phyloP scores from a whole-genome alignment of 2,888 invertebrate genomes.

The Dicycla oo region DNA sequence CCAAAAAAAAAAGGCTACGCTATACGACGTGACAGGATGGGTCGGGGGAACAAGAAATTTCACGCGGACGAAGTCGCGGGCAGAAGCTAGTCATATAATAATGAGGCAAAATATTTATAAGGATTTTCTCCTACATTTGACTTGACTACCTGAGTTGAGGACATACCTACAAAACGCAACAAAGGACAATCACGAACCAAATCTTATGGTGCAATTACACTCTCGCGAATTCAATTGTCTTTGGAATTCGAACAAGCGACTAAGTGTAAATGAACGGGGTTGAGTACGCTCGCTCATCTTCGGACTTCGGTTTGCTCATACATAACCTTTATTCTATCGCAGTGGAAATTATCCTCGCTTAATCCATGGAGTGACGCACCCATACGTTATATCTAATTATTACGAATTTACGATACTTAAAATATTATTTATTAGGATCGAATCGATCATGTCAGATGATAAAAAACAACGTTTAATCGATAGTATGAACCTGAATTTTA shows the following conservation, averaged over 20 bases:
- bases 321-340: not conserved
- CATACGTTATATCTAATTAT: not conserved
- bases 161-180: not conserved
- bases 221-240: too few relatives aligned
- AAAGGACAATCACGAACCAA: not conserved
- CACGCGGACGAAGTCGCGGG: too few relatives aligned
- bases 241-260: not conserved
- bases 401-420: too few relatives aligned
- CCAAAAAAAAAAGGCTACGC: too few relatives aligned
- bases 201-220: not conserved
- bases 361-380: not conserved
- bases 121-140: not conserved
- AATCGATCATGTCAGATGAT: not conserved
- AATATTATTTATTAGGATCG: not conserved
- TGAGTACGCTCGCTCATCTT: not conserved
- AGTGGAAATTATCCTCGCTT: not conserved
- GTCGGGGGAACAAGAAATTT: too few relatives aligned
- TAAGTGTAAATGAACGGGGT: not conserved
- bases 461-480: not conserved
- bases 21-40: too few relatives aligned
- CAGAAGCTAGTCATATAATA: not conserved
- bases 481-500: not conserved
- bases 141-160: not conserved
- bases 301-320: too few relatives aligned
- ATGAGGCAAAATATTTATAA: not conserved